Evolutionary conservation across 1,140 invertebrate species (phyloP).

Genomic region (Dendroctonus ponderosae): DNA sequence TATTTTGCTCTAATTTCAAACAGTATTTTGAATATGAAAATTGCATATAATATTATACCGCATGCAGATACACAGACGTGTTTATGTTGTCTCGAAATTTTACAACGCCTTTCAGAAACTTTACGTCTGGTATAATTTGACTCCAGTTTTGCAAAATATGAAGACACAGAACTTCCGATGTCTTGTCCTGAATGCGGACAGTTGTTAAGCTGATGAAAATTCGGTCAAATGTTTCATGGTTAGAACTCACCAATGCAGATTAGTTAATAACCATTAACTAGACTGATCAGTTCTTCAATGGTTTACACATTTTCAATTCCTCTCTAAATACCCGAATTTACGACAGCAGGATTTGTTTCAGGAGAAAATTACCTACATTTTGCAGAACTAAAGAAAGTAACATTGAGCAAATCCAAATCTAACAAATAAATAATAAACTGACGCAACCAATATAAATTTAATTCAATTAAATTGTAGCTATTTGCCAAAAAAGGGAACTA

Average conservation of each 20-base stretch:
- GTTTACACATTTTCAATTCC: not conserved
- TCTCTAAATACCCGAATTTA: not conserved
- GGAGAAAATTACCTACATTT: no score
- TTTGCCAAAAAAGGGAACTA: no score
- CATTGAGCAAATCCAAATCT: no score
- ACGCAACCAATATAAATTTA: not conserved
- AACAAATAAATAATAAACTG: not conserved
- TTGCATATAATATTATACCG: constrained; percentile 24
- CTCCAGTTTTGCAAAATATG: constrained; percentile 8
- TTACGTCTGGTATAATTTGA: constrained; percentile 18
- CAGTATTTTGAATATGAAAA: constrained; percentile 22
- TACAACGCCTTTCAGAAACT: constrained; percentile 16
- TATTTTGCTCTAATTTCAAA: constrained; percentile 27
- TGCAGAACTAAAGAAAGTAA: no score
- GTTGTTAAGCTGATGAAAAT: not conserved
- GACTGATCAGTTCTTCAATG: not conserved
- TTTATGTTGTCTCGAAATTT: constrained; percentile 27
- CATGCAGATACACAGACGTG: constrained; percentile 28
- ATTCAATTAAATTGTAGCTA: not conserved
- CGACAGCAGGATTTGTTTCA: no score
- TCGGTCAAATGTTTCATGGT: not conserved
- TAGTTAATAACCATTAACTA: not conserved
- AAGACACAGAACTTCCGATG: constrained; percentile 7
- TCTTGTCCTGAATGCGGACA: not conserved
- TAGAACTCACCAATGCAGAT: not conserved